Base-by-base conservation (phyloP, 2,888 invertebrate species). In the Mythimna albipuncta region DNA sequence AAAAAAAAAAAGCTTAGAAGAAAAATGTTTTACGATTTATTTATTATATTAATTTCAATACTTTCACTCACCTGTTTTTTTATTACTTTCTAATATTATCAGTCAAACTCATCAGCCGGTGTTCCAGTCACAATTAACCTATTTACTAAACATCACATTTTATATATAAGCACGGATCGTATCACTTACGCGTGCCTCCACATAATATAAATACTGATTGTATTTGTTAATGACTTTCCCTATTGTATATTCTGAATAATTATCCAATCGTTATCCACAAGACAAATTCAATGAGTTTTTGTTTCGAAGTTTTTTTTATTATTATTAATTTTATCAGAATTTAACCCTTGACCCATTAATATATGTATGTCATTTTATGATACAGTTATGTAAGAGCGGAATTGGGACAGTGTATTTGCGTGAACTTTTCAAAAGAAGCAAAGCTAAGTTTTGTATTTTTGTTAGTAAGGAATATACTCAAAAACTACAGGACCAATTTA, bases 161-260 rank as follows among this genome's bases (percentile, higher is more conserved):
- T 75, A 67, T 83, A 75, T 83, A 84, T 84, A 82, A 32, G 64
- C 38, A 44, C n/a, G 61, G 26, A 41, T 41, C 11, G 62, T 44
- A 62, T 58, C 73, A 96, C 96, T 2, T 97, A 94, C 0, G 98
- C 97, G 82, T 98, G 97, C 58, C 97, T 96, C 85, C 97, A 98
- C 87, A 64, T 26, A 35, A 64, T 57, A 65, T 71, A 70, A 61
- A 79, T 44, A 82, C 79, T 82, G 54, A 80, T 75, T 70, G 64
- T 57, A 64, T 66, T 83, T 72, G 74, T 64, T 54, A 82, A 84
- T 69, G 44, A 59, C 44, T 55, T 65, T 52, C 13, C 62, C 57
- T 67, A 61, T 71, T 71, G 38, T 68, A 32, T 65, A 72, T 64
- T 68, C 21, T 62, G 68, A 75, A 75, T 75, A 74, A 66, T 70